Base-by-base conservation (phyloP, 2,888 invertebrate species). In the Drosophila robusta region DNA sequence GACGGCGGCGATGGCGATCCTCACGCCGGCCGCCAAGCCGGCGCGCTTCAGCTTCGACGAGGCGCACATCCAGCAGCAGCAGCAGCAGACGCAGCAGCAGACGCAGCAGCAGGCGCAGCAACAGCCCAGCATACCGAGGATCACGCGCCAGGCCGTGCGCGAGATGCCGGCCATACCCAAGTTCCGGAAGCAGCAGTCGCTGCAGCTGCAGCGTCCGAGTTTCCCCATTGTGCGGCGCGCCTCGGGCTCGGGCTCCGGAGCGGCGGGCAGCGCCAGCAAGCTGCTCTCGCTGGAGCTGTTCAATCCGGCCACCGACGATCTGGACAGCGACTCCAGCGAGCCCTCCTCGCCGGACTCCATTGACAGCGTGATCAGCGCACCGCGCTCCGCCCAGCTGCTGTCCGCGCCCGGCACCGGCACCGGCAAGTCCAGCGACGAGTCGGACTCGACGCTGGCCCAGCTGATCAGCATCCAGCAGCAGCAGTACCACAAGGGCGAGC, bases 221-320 rank as follows among this genome's bases (percentile, higher is more conserved):
- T 94, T 94, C 87, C 96, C 97, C 0, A 94, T 97, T 76, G 96
- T 97, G 0, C 93, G 96, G 50, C 93, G 96, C 45, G 93, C 94
- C 12, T 94, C 95, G 0, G 90, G 86, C 2, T 94, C 95, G 0
- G 90, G 86, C 1, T 87, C 90, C 0, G 87, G 72, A 1, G 42
- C 56, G 22, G 69, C 70, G 24, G 55, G 72, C 6, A 93, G 94
- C 0, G 93, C 95, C 22, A 95, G 94, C 0, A 95, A 96, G 72
- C 92, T 97, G 14, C 93, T 97, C 89, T 95, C 96, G 1, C 91
- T 97, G 61, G 97, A 97, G 89, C 93, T 97, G 4, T 98, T 97
- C 89, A 97, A 98, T 92, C 97, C 97, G 1, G 97, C 97, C 89
- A 97, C 96, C 6, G 97, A 98, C 90, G 97, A 98, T 87, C 94